Base-by-base conservation (phyloP, 2,797 vertebrate genomes). In the Myotis findleyi region DNA sequence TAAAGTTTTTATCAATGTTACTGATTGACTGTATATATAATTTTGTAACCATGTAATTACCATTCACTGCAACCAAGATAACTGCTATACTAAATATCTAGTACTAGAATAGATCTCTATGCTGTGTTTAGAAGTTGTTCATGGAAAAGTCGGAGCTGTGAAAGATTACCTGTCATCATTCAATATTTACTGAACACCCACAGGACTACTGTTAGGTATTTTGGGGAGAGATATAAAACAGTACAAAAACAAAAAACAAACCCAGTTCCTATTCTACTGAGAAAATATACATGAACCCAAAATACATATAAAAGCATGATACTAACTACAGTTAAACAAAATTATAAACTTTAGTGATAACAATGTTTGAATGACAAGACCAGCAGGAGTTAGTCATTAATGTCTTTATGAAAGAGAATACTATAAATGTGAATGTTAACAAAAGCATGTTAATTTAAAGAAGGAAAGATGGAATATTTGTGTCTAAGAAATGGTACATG, bases 21-120 rank as follows among this genome's bases (percentile, higher is more conserved):
- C 12, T 44, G 30, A 89, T 2, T 10, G 4, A 77, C 85, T 92
- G 55, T 55, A 81, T 16, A 79, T 83, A 59, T 69, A 93, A 79
- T 81, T 81, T 44, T 93, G 38, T 53, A 97, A 93, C 49, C 41
- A 89, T 25, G 27, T 68, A 87, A 82, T 68, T 87, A 66, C 10
- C 62, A 83, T 21, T 89, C 36, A 77, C 12, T 76, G 75, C 47
- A 59, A 88, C 68, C 38, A 85, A 96, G 25, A 84, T 68, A 89
- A 81, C 7, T 30, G 10, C n/a, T 23, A 47, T 66, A 86, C 95
- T 72, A 84, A 84, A 79, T 36, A 57, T 53, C 76, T 85, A 62
- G 59, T 62, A 33, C 49, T 80, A 5, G 33, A 87, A 87, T 18
- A 91, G 10, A 75, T 62, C 71, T 91, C 75, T 62, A 88, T 2